Percentiles rank a stretch among this genome's conserved stretches.
These are phyloP conservation scores for Helleia helle DNA, from an alignment of 2,888 invertebrate species.

Conservation along the genomic window DNA sequence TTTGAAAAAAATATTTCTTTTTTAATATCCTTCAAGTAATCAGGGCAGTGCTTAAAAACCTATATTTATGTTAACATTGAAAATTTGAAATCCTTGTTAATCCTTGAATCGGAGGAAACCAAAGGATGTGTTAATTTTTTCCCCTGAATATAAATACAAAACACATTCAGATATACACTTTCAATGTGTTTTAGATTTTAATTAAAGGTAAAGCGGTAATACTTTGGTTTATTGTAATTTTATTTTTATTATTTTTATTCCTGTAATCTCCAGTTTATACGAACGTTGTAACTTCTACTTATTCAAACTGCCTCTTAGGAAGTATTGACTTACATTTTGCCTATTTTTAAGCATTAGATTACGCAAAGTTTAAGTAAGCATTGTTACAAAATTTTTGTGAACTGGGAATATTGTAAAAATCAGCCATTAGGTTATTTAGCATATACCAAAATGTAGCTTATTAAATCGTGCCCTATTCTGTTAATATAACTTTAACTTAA, in stretches of 20 bases:
- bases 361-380: too few relatives aligned
- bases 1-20: too few relatives aligned
- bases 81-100: background rate
- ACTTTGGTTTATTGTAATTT: constrained; percentile 8
- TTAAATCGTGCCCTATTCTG: constrained; percentile 38
- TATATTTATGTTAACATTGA: background rate
- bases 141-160: constrained; percentile 13
- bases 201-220: constrained; percentile 5
- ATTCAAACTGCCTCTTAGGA: too few relatives aligned
- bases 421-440: constrained; percentile 67
- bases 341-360: too few relatives aligned
- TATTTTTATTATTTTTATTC: constrained; percentile 5
- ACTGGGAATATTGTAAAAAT: too few relatives aligned
- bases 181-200: constrained; percentile 8
- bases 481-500: constrained; percentile 23
- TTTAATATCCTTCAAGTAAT: too few relatives aligned
- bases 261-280: too few relatives aligned
- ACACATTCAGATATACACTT: background rate
- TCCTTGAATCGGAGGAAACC: background rate
- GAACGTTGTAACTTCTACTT: too few relatives aligned
- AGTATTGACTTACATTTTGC: too few relatives aligned
- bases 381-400: too few relatives aligned
- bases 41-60: too few relatives aligned
- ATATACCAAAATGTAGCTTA: constrained; percentile 67
- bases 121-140: background rate